These are phyloP conservation scores for Tamias sibiricus DNA, from an alignment of 2,113 vertebrate genomes.

Conservation along the genomic window DNA sequence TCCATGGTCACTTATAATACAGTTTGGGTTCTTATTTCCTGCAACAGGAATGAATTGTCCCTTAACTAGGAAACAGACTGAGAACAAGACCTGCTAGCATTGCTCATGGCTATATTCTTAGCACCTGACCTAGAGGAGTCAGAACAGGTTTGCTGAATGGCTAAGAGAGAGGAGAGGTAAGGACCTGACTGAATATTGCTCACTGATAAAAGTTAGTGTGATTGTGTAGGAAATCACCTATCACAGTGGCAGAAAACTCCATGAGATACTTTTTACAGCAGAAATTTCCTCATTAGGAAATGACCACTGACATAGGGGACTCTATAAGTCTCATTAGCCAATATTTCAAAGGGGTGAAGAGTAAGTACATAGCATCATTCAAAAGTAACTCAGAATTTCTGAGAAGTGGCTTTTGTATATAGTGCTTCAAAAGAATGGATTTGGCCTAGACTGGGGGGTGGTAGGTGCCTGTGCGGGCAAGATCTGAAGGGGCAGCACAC, in stretches of 20 bases:
- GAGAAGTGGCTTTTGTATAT: background rate
- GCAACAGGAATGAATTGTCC: background rate
- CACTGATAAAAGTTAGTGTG: fast-evolving
- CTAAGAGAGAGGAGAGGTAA: background rate
- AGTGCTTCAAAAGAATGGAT: slow-evolving; percentile 1
- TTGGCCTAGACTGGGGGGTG: background rate
- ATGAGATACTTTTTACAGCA: background rate
- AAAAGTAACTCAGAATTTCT: slow-evolving; percentile 24
- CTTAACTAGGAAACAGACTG: background rate
- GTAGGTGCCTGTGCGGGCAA: background rate
- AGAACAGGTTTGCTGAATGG: background rate
- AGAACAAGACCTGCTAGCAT: background rate
- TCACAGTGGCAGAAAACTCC: background rate
- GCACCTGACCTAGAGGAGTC: background rate
- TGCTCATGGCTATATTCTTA: background rate
- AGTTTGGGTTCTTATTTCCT: background rate
- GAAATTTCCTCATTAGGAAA: background rate
- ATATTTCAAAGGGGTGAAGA: background rate
- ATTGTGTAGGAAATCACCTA: background rate
- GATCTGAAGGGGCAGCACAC: background rate
- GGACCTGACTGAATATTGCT: background rate
- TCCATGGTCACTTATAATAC: background rate
- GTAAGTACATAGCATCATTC: background rate
- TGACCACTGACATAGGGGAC: background rate
- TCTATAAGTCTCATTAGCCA: background rate